These are phyloP conservation scores for Muscicapa adusta DNA, from an alignment of 2,113 vertebrate species.

Conservation along the genomic window DNA sequence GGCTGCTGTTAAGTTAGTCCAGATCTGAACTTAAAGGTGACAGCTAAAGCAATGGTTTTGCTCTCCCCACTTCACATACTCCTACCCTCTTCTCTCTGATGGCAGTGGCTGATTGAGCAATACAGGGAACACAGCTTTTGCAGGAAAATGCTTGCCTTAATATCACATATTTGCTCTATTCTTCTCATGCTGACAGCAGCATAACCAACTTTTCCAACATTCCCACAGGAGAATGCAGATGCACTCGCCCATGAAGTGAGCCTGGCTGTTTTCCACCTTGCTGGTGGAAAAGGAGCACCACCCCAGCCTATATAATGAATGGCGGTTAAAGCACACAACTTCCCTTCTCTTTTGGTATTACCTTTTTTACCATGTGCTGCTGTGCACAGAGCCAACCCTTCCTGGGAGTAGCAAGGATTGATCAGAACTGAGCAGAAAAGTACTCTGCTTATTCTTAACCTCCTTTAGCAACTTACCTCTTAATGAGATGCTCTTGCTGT, in stretches of 20 bases:
- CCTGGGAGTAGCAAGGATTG: background rate
- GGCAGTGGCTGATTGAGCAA: background rate
- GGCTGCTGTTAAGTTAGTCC: background rate
- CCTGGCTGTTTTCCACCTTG: slow-evolving; percentile 83
- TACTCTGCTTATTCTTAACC: background rate
- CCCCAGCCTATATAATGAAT: slow-evolving; percentile 72
- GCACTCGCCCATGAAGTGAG: slow-evolving; percentile 87
- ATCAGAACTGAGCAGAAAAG: background rate
- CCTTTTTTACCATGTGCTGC: background rate
- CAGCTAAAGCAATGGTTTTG: background rate
- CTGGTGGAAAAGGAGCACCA: slow-evolving; percentile 85
- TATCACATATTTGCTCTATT: background rate
- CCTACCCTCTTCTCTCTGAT: background rate
- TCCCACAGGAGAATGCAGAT: slow-evolving; percentile 85
- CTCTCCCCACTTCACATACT: background rate
- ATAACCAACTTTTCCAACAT: background rate
- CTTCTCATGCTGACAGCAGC: background rate
- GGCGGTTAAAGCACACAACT: background rate
- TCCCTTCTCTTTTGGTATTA: background rate
- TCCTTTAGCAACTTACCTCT: background rate
- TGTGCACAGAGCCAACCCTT: background rate
- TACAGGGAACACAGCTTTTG: background rate
- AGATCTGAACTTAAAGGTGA: background rate
- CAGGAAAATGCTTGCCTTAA: background rate
- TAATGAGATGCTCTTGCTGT: background rate